Evolutionary conservation across 2,797 vertebrate species (phyloP), one percentile per base, ranked within the genome.

Genomic region (Chiroxiphia lanceolata): DNA sequence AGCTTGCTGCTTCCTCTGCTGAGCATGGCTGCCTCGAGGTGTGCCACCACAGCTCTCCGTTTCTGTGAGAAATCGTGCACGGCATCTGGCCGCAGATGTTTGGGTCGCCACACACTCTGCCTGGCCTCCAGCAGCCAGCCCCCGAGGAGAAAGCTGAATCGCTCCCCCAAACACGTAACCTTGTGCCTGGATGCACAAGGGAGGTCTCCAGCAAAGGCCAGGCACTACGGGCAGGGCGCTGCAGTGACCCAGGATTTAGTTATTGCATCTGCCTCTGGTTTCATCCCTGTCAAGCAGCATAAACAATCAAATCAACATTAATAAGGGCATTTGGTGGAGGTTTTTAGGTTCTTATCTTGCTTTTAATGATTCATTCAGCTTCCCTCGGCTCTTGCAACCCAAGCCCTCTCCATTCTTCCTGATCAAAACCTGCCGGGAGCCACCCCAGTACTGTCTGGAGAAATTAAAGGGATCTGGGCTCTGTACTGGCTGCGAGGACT

Each of bases 291-390:
- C 77, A 93, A 95, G 75, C 53, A 70, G 78, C 69, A 93, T 91
- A 92, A 96, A 75, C 79, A 64, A 90, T 89, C 79, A 93, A 87
- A 93, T 57, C 76, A 77, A 74, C 83, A 47, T 53, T 92, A 95
- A 69, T 77, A 78, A 69, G 68, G 61, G 80, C 65, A 86, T 88
- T 90, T 88, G 83, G 83, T 77, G 53, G 69, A 83, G 76, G 65
- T 83, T 90, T 91, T 86, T 78, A 82, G 77, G 53, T 81, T 93
- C 77, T 90, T 90, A 68, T 77, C 57, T 88, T 61, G 53, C 74
- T 87, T 90, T 89, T 87, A 90, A 76, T 90, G 89, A 95, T 90
- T 94, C 85, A 91, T 94, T 77, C 81, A 87, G 67, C 80, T 92
- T 94, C 57, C 70, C 63, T 83, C 0, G 1, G 76, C 81, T 81